phyloP scores from a whole-genome alignment of 2,888 invertebrate species.

The Eurytoma californica region DNA sequence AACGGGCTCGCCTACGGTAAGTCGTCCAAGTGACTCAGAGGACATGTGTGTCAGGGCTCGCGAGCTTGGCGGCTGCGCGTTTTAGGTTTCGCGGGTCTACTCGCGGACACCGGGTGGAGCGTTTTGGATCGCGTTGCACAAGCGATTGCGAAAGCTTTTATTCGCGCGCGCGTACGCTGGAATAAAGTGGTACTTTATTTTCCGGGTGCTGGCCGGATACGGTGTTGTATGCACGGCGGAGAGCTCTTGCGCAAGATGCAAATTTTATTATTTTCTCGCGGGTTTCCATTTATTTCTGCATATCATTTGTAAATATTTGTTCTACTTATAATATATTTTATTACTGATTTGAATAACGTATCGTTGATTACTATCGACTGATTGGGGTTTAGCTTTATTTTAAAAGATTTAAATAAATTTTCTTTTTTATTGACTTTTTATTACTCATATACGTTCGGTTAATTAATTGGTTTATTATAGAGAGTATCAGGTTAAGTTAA shows the following conservation, averaged over 20 bases:
- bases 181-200: background rate
- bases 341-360: no score
- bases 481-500: no score
- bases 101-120: background rate
- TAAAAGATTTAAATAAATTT: no score
- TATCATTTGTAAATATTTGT: no score
- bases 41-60: conserved; percentile 48
- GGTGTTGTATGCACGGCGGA: background rate
- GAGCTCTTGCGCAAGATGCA: background rate
- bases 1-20: conserved; percentile 74
- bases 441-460: no score
- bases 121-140: background rate
- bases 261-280: no score
- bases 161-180: background rate
- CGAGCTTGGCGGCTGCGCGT: background rate
- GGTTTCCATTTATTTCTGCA: no score
- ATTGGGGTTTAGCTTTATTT: no score
- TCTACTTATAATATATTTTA: no score
- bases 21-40: conserved; percentile 38
- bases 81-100: background rate
- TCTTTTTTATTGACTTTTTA: no score
- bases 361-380: no score
- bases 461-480: no score
- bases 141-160: background rate
- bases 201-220: background rate